Evolutionary conservation across 2,113 vertebrate genomes (phyloP).

Genomic region (Phainopepla nitens): DNA sequence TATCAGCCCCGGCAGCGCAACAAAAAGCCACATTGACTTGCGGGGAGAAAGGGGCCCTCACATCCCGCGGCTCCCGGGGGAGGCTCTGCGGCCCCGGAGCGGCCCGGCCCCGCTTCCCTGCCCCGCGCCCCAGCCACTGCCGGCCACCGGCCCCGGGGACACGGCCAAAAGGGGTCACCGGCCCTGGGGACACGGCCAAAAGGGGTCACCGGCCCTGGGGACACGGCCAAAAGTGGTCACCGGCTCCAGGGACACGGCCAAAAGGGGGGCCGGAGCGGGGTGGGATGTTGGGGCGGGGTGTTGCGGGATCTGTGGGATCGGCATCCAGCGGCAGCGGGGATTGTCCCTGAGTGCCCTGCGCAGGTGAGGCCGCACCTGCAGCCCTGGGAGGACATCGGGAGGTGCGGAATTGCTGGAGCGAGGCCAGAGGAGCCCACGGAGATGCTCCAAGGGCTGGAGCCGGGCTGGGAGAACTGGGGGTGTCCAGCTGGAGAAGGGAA

Average conservation of each 20-base stretch:
- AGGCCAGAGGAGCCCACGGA: not conserved
- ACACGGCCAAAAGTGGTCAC: too few species aligned
- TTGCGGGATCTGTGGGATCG: not conserved
- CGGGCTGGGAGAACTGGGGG: not conserved
- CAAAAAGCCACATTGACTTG: slow-evolving; percentile 81
- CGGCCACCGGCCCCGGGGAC: not conserved
- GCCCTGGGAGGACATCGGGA: too few species aligned
- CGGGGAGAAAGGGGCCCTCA: slow-evolving; percentile 61
- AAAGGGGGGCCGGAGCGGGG: fast-evolving
- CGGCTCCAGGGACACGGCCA: too few species aligned
- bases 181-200: not conserved
- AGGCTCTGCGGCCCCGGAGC: not conserved
- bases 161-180: not conserved
- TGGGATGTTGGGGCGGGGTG: not conserved
- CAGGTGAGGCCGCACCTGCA: not conserved
- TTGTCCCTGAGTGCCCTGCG: fast-evolving
- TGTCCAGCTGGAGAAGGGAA: fast-evolving
- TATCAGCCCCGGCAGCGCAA: slow-evolving; percentile 71
- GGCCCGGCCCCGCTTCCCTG: not conserved
- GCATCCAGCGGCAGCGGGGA: not conserved
- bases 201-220: not conserved
- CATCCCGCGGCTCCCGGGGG: slow-evolving; percentile 6
- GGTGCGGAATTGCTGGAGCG: fast-evolving
- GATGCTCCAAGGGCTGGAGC: not conserved
- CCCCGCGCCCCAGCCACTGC: not conserved